Percentiles rank a stretch among this genome's conserved stretches.
phyloP scores from a whole-genome alignment of 1,140 invertebrate species.

The Megalopta genalis region DNA sequence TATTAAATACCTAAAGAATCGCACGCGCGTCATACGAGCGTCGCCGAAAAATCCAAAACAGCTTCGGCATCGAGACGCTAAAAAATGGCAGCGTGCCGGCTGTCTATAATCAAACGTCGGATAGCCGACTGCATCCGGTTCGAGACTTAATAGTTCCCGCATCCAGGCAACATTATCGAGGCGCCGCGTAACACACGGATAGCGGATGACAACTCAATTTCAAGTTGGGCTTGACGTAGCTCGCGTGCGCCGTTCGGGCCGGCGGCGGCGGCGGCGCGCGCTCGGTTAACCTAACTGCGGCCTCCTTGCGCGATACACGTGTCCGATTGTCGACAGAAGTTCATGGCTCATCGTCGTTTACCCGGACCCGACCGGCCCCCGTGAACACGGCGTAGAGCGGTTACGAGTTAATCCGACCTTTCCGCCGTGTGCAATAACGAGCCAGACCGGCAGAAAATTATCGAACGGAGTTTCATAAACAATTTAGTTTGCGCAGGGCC shows the following conservation, averaged over 20 bases:
- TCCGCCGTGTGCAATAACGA: no score
- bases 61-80: no score
- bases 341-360: neutral
- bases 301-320: slow-evolving; percentile 3
- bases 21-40: no score
- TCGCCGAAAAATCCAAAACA: no score
- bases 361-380: no score
- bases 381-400: no score
- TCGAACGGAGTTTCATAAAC: no score
- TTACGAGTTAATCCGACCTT: no score
- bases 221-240: slow-evolving; percentile 76
- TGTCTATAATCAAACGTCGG: slow-evolving; percentile 7
- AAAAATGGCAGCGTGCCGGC: no score
- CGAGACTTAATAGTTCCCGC: slow-evolving; percentile 74
- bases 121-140: slow-evolving; percentile 50
- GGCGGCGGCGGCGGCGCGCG: neutral
- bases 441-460: no score
- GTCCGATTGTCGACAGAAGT: slow-evolving; percentile 4
- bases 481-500: no score
- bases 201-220: slow-evolving; percentile 80
- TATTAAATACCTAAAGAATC: no score
- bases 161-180: slow-evolving; percentile 72
- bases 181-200: slow-evolving; percentile 75
- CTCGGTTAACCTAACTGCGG: neutral
- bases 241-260: slow-evolving; percentile 76